These are phyloP conservation scores for Globodera rostochiensis DNA, from an alignment of 1,140 invertebrate genomes.

Conservation along the genomic window DNA sequence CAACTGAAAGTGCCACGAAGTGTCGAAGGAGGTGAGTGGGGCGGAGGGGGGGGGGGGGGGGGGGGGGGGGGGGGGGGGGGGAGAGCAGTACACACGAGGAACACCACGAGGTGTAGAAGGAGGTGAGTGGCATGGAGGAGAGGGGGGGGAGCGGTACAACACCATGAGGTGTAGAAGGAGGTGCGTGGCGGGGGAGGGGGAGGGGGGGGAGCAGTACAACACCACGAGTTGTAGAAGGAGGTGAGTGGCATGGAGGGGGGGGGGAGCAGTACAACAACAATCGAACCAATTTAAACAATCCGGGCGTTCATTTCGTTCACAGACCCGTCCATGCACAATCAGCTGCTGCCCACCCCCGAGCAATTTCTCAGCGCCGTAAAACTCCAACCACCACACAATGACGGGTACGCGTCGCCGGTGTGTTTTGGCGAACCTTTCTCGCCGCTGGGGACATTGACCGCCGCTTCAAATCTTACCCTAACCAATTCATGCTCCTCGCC, in stretches of 20 bases:
- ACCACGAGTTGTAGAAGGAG: neutral
- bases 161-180: too few relatives aligned
- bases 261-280: too few relatives aligned
- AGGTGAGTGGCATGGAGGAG: too few relatives aligned
- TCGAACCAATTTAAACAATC: too few relatives aligned
- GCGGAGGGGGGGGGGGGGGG: too few relatives aligned
- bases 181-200: neutral
- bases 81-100: too few relatives aligned
- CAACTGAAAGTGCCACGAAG: constrained; percentile 22
- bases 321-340: neutral
- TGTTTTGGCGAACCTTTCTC: neutral
- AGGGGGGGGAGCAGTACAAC: neutral
- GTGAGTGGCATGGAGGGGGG: too few relatives aligned
- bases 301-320: neutral
- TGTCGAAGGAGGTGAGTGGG: neutral
- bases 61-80: too few relatives aligned
- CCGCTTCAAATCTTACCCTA: constrained; percentile 14
- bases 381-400: neutral
- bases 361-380: neutral
- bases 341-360: neutral
- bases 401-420: neutral
- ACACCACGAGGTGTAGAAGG: too few relatives aligned
- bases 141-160: too few relatives aligned
- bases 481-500: constrained; percentile 24
- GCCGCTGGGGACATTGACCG: neutral